phyloP scores from a whole-genome alignment of 2,113 vertebrate genomes.

The Hassar affinis region DNA sequence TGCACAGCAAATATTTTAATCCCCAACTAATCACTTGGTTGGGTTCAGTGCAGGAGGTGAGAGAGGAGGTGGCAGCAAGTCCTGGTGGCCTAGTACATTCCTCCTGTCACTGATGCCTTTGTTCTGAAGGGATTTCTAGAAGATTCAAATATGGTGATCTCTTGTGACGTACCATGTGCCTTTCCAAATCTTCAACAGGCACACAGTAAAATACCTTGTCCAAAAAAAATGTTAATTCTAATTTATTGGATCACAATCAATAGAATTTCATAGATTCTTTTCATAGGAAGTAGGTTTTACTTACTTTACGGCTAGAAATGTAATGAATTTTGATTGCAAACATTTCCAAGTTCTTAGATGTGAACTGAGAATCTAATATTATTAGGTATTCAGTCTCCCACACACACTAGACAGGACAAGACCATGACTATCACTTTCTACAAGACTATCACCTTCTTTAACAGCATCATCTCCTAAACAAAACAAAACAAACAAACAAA shows the following conservation, averaged over 20 bases:
- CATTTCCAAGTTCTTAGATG: background rate
- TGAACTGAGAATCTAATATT: background rate
- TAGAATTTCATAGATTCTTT: background rate
- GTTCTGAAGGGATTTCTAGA: slow-evolving; percentile 68
- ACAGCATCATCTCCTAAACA: background rate
- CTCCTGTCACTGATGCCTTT: slow-evolving; percentile 68
- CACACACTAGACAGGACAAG: background rate
- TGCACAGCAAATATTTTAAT: slow-evolving; percentile 82
- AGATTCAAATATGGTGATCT: slow-evolving; percentile 66
- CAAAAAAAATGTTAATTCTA: background rate
- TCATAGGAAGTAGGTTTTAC: background rate
- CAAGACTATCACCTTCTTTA: background rate
- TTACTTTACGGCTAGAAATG: background rate
- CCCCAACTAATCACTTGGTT: slow-evolving; percentile 79
- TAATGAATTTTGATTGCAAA: background rate
- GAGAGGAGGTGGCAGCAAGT: slow-evolving; percentile 46
- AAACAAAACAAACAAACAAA: background rate
- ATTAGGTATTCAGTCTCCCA: background rate
- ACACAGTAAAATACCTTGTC: background rate
- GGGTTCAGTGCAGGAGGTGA: slow-evolving; percentile 62
- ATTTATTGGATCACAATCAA: background rate
- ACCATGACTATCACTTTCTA: background rate
- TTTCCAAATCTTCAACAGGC: background rate
- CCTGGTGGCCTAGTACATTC: slow-evolving; percentile 73
- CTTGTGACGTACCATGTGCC: slow-evolving; percentile 38